These are phyloP conservation scores for Sapajus apella DNA, from an alignment of 2,113 vertebrate genomes.

Conservation along the genomic window DNA sequence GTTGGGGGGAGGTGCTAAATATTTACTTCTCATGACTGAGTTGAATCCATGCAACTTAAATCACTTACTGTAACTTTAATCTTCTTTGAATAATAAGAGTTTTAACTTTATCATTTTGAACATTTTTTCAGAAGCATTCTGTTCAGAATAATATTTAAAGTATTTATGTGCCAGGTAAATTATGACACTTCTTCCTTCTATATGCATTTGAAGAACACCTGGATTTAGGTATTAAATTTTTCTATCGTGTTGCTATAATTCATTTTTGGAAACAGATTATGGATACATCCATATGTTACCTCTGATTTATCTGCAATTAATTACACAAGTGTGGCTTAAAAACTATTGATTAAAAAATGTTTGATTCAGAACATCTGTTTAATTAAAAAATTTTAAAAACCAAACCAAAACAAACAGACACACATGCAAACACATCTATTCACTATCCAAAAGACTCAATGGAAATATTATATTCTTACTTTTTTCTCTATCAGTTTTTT, in stretches of 20 bases:
- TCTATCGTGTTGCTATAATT: neutral
- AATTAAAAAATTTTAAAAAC: neutral
- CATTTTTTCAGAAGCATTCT: neutral
- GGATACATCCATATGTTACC: neutral
- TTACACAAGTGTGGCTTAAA: conserved; percentile 38
- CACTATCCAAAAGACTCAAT: neutral
- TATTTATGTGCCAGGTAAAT: neutral
- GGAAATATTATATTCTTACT: neutral
- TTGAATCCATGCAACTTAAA: neutral
- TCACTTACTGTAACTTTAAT: neutral
- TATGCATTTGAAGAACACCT: neutral
- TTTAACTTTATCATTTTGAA: neutral
- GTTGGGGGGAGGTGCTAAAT: neutral
- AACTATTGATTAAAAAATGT: neutral
- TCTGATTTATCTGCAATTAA: conserved; percentile 57
- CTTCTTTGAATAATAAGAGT: neutral
- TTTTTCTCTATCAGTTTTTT: neutral
- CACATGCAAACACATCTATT: neutral
- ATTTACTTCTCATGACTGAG: neutral
- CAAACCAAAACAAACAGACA: neutral
- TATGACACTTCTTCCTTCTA: too few relatives aligned
- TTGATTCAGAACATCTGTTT: conserved; percentile 4
- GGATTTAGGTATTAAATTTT: neutral
- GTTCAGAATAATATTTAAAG: neutral
- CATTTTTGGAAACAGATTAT: neutral